Conservation (phyloP, 2,888 invertebrate species). For the Aspidiotus destructor region DNA sequence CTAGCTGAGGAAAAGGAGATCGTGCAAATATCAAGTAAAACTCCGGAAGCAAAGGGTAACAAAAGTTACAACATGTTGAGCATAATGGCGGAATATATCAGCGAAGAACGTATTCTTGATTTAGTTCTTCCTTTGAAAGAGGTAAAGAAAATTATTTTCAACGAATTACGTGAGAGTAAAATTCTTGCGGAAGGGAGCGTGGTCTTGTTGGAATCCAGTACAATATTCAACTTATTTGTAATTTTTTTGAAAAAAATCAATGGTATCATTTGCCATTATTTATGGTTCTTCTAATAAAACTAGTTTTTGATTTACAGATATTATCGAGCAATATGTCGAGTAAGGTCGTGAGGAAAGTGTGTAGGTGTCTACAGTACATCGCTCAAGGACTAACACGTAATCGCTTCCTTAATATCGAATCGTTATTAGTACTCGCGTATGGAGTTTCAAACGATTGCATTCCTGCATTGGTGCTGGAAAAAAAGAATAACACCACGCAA, state of each 20-base stretch:
- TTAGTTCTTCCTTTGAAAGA: slow-evolving; percentile 73
- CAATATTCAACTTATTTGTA: too few species aligned
- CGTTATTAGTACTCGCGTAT: slow-evolving; percentile 68
- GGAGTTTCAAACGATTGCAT: slow-evolving; percentile 74
- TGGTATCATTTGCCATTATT: too few species aligned
- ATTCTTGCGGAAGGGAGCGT: not conserved
- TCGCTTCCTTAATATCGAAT: slow-evolving; percentile 58
- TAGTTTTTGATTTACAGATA: slow-evolving; percentile 40
- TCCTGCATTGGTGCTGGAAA: slow-evolving; percentile 42
- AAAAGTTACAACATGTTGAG: slow-evolving; percentile 79
- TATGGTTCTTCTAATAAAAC: not conserved
- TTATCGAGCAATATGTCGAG: slow-evolving; percentile 67
- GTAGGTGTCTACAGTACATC: slow-evolving; percentile 68
- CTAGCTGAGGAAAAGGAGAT: slow-evolving; percentile 88
- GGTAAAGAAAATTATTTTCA: slow-evolving; percentile 43
- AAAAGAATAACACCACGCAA: slow-evolving; percentile 10
- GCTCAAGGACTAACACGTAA: slow-evolving; percentile 76
- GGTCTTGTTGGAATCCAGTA: not conserved
- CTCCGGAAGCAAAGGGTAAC: slow-evolving; percentile 69
- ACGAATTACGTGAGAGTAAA: not conserved
- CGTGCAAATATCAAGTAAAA: slow-evolving; percentile 66
- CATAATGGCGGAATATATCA: slow-evolving; percentile 68
- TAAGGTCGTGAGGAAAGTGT: slow-evolving; percentile 66
- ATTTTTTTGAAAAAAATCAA: too few species aligned
- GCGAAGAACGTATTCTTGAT: slow-evolving; percentile 63